Evolutionary conservation across 2,113 vertebrate genomes (phyloP).

Genomic region (Capreolus pygargus): DNA sequence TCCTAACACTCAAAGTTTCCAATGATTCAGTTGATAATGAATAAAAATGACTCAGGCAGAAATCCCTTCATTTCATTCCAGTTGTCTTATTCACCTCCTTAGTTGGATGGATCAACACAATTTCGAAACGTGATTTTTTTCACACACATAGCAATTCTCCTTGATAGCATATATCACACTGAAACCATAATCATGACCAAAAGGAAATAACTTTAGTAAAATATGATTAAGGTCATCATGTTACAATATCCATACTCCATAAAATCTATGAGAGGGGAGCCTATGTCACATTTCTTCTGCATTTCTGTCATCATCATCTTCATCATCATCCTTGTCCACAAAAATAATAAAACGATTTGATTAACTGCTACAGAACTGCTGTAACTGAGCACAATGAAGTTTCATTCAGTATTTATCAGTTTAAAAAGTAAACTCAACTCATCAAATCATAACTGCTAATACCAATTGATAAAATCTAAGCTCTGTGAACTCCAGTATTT

Average conservation of each 20-base stretch:
- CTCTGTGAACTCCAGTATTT: not conserved
- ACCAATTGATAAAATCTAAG: not conserved
- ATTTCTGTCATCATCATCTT: not conserved
- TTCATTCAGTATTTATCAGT: not conserved
- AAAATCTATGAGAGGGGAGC: not conserved
- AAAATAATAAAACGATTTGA: not conserved
- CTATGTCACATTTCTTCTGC: not conserved
- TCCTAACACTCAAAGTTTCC: not conserved
- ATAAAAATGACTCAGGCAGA: not conserved
- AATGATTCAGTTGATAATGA: not conserved
- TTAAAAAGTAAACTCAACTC: conserved; percentile 13
- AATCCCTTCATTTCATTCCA: not conserved
- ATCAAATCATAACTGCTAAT: not conserved
- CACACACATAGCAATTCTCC: not conserved
- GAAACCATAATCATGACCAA: not conserved
- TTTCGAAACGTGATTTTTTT: not conserved
- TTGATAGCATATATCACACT: not conserved
- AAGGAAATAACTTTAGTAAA: not conserved
- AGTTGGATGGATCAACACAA: not conserved
- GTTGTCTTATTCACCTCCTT: not conserved
- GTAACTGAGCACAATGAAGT: not conserved
- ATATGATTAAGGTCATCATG: not conserved
- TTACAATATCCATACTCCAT: not conserved
- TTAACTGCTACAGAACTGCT: not conserved
- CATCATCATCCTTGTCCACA: not conserved